Evolutionary conservation across 2,797 vertebrate species (phyloP).

Genomic region (Martes flavigula): DNA sequence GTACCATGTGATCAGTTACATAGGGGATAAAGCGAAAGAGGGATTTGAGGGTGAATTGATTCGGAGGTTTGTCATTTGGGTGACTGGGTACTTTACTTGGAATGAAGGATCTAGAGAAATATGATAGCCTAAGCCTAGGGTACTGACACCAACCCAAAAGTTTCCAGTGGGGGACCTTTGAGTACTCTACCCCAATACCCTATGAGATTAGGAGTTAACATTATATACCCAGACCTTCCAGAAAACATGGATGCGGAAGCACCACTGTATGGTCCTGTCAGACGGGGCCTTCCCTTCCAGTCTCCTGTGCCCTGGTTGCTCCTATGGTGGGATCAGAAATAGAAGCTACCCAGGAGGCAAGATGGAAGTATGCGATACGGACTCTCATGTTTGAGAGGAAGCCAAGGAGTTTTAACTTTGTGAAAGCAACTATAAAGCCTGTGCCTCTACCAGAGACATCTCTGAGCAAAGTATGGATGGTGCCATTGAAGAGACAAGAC

Average conservation of each 20-base stretch:
- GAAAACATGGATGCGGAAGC: not conserved
- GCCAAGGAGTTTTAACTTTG: not conserved
- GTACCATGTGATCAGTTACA: not conserved
- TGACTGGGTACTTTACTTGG: not conserved
- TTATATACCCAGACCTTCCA: rapidly evolving
- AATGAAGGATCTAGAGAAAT: not conserved
- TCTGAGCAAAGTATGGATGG: not conserved
- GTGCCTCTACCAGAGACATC: not conserved
- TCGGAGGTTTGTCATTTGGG: not conserved
- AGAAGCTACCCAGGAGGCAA: not conserved
- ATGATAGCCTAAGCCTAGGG: not conserved
- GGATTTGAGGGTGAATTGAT: not conserved
- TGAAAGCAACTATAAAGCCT: not conserved
- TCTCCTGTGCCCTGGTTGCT: not conserved
- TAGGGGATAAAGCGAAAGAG: not conserved
- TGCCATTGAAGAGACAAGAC: not conserved
- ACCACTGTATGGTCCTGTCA: rapidly evolving
- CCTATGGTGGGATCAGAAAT: not conserved
- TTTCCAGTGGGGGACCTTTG: not conserved
- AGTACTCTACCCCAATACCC: rapidly evolving
- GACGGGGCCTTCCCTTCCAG: rapidly evolving
- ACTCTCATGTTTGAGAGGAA: not conserved
- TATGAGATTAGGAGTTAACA: not conserved
- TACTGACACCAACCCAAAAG: rapidly evolving
- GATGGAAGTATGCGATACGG: not conserved